phyloP scores from a whole-genome alignment of 2,113 vertebrate genomes.

The Nothocercus julius region DNA sequence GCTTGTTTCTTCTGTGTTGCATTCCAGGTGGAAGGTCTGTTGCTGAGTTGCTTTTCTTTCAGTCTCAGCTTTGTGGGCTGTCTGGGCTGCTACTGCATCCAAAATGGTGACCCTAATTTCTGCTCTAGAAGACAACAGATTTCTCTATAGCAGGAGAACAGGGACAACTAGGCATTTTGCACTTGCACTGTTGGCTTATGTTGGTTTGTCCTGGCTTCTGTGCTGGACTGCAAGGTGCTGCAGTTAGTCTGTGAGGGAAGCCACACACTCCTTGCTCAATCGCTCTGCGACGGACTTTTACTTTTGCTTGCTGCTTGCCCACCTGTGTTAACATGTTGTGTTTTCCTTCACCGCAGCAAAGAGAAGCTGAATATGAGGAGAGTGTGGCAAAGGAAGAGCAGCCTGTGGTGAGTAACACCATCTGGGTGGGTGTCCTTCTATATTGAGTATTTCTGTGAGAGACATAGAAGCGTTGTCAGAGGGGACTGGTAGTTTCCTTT shows the following conservation, averaged over 20 bases:
- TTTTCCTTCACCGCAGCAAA: constrained; percentile 77
- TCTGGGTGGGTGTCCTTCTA: background rate
- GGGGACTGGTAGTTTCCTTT: background rate
- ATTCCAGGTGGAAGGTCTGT: background rate
- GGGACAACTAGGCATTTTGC: background rate
- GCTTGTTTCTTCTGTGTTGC: background rate
- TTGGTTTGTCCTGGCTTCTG: background rate
- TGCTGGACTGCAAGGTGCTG: background rate
- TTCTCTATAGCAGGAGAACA: background rate
- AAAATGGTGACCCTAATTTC: background rate
- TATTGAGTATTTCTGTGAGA: background rate
- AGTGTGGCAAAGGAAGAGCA: constrained; percentile 88
- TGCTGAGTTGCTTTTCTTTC: background rate
- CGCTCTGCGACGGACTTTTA: background rate
- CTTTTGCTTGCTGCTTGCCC: background rate
- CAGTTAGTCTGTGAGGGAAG: background rate
- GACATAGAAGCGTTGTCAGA: background rate
- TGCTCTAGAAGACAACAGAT: background rate
- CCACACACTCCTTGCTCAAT: background rate
- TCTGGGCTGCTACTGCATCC: background rate
- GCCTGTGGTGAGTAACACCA: constrained; percentile 85
- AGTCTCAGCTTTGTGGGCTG: background rate
- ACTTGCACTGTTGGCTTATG: background rate
- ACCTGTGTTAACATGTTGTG: background rate
- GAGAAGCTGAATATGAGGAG: constrained; percentile 94